Percentiles rank a stretch among this genome's conserved stretches.
Evolutionary conservation across 2,888 invertebrate genomes (phyloP).

Genomic region (Luperina nickerlii): DNA sequence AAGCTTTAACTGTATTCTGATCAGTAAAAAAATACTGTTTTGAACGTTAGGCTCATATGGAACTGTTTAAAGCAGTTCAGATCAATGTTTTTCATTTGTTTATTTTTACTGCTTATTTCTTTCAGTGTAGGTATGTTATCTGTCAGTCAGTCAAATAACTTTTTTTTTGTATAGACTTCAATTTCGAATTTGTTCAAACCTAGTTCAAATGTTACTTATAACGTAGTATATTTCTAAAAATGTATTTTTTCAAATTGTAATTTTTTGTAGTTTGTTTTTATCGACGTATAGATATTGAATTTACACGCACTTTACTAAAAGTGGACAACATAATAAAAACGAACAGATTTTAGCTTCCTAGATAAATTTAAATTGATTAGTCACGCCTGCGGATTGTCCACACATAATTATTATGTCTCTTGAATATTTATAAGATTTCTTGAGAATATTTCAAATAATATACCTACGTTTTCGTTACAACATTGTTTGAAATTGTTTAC

Average conservation of each 20-base stretch:
- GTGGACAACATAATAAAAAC: neutral
- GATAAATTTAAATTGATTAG: conserved; percentile 11
- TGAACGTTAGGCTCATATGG: too few species aligned
- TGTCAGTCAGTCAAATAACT: neutral
- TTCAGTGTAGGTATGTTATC: neutral
- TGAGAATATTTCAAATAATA: neutral
- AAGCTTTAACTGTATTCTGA: too few species aligned
- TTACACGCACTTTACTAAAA: neutral
- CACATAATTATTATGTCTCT: conserved; percentile 21
- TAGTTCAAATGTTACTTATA: neutral
- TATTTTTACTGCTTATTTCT: too few species aligned
- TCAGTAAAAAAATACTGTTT: too few species aligned
- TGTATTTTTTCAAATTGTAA: neutral
- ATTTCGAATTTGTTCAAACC: neutral
- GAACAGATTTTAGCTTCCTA: neutral
- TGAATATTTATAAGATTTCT: conserved; percentile 29
- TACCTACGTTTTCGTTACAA: neutral
- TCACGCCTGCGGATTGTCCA: conserved; percentile 5
- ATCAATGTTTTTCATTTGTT: too few species aligned
- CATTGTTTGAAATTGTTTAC: conserved; percentile 18
- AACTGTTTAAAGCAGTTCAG: too few species aligned
- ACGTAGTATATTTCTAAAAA: neutral
- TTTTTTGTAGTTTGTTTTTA: neutral
- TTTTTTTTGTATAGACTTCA: neutral
- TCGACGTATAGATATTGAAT: too few species aligned